phyloP scores from a whole-genome alignment of 2,113 vertebrate species.

The Chauna torquata region DNA sequence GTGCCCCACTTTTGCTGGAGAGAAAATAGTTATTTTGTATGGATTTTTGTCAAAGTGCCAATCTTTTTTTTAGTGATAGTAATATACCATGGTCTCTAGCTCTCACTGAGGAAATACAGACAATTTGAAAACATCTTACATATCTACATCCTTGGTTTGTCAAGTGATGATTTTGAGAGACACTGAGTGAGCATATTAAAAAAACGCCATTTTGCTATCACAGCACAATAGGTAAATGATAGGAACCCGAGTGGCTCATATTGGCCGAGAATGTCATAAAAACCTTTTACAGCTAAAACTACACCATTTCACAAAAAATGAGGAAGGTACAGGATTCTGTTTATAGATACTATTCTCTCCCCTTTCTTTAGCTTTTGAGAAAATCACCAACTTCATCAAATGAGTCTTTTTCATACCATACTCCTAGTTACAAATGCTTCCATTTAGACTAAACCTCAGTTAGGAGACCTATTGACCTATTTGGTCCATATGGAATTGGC shows the following conservation, averaged over 20 bases:
- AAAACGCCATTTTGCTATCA: background rate
- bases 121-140: background rate
- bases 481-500: constrained; percentile 2
- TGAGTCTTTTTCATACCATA: background rate
- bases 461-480: background rate
- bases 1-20: background rate
- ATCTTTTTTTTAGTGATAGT: background rate
- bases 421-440: background rate
- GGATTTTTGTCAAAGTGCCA: background rate
- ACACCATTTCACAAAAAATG: background rate
- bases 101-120: background rate
- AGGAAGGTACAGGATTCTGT: background rate
- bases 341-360: background rate
- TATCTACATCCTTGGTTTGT: background rate
- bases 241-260: background rate
- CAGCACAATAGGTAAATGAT: background rate
- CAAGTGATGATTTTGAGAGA: background rate
- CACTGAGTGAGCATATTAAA: accelerated
- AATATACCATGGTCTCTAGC: background rate
- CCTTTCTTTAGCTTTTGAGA: background rate
- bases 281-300: background rate
- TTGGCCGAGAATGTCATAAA: background rate
- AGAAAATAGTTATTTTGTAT: constrained; percentile 1
- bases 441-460: background rate
- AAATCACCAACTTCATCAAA: background rate